These are phyloP conservation scores for Saguinus imperator DNA, from an alignment of 2,113 vertebrate species.

Conservation along the genomic window DNA sequence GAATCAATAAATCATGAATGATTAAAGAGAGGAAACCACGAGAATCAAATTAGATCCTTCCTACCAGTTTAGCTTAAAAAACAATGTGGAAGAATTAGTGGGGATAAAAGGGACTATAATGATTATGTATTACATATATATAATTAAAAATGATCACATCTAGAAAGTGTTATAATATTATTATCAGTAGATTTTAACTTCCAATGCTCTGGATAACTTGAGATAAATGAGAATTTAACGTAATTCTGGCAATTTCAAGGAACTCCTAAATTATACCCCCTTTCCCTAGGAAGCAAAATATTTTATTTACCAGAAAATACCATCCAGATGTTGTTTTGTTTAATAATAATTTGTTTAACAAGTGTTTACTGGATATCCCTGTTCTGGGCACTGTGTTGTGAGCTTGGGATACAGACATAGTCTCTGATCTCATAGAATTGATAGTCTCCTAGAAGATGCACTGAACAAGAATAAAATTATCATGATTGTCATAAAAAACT, in stretches of 20 bases:
- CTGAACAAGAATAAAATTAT: background rate
- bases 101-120: background rate
- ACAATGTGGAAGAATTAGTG: background rate
- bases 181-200: background rate
- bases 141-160: background rate
- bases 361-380: background rate
- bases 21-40: background rate
- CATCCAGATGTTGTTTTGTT: background rate
- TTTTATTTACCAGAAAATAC: constrained; percentile 22
- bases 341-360: background rate
- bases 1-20: background rate
- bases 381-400: background rate
- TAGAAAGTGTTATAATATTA: background rate
- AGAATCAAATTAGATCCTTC: background rate
- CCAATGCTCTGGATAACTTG: background rate
- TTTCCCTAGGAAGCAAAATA: background rate
- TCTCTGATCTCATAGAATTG: background rate
- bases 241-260: background rate
- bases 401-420: background rate
- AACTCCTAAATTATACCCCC: background rate
- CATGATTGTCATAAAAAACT: background rate
- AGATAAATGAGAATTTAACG: constrained; percentile 6
- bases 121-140: background rate
- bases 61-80: background rate
- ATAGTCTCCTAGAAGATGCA: background rate